Evolutionary conservation across 2,113 vertebrate genomes (phyloP).

Genomic region (Paramisgurnus dabryanus): DNA sequence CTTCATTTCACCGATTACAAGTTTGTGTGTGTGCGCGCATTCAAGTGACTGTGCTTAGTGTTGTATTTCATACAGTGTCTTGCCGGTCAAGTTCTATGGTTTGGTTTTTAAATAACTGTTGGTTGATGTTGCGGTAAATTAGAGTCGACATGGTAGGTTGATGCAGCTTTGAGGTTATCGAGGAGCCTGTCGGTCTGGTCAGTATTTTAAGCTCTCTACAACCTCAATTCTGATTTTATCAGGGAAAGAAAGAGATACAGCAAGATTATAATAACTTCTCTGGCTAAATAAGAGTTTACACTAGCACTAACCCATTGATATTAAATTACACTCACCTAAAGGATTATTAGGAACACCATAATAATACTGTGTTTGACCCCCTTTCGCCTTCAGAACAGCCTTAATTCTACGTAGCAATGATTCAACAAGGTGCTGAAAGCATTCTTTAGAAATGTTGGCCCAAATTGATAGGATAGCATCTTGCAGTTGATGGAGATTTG

Average conservation of each 20-base stretch:
- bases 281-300: too few relatives aligned
- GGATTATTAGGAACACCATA: too few relatives aligned
- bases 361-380: too few relatives aligned
- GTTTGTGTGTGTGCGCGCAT: background rate
- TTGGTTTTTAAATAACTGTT: slow-evolving; percentile 33
- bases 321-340: too few relatives aligned
- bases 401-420: too few relatives aligned
- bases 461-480: too few relatives aligned
- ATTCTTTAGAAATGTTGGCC: too few relatives aligned
- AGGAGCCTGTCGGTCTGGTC: slow-evolving; percentile 27
- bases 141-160: slow-evolving; percentile 34
- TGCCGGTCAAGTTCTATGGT: slow-evolving; percentile 23
- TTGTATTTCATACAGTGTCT: slow-evolving; percentile 28
- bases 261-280: too few relatives aligned
- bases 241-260: slow-evolving; percentile 2
- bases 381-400: too few relatives aligned
- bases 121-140: slow-evolving; percentile 24
- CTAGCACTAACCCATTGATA: too few relatives aligned
- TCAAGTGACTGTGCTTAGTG: slow-evolving; percentile 45
- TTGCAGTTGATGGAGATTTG: too few relatives aligned
- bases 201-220: slow-evolving; percentile 33
- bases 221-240: slow-evolving; percentile 37
- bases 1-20: background rate
- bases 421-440: too few relatives aligned
- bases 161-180: slow-evolving; percentile 37